Evolutionary conservation across 2,797 vertebrate genomes (phyloP), one percentile per base, ranked within the genome.

Genomic region (Sarcoramphus papa): DNA sequence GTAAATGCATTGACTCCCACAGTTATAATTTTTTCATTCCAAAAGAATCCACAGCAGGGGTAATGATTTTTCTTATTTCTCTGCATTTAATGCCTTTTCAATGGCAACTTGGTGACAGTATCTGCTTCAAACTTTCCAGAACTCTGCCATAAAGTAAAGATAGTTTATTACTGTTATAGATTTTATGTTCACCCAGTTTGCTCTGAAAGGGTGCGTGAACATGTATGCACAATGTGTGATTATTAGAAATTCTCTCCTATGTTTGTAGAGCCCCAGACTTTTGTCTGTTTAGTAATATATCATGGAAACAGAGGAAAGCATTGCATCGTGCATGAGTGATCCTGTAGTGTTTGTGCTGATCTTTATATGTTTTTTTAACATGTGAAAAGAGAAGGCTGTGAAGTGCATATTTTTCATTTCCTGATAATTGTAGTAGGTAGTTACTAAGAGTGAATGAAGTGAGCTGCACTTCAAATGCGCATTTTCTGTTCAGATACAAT

Each of bases 391-490:
- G 88, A 72, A 85, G 92, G 88, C 81, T 83, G 81, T 47, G 75
- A 85, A 77, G 81, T 74, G 84, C 40, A 13, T 88, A 51, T 85
- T 96, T 95, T 95, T 96, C 89, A 95, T 96, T 96, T 96, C 95
- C 95, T 97, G 93, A 70, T 96, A 91, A 92, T 96, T 95, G 92
- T 91, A 57, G 78, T 54, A 77, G 85, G 84, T 80, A 83, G 88
- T 94, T 96, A 94, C 53, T 3, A 14, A 17, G 80, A 84, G 81
- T 37, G 84, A 94, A 89, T 88, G 95, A 77, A 95, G 86, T 62
- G 78, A 95, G 93, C 74, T 1, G 8, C 31, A 7, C 78, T 92
- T 89, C 75, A 93, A 57, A 85, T 53, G 74, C 2, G 2, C 67
- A 2, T 74, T 93, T 94, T 74, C 89, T 94, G 53, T 74, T 89